Base-by-base conservation (phyloP, 1,140 invertebrate genomes). In the Wasmannia auropunctata region DNA sequence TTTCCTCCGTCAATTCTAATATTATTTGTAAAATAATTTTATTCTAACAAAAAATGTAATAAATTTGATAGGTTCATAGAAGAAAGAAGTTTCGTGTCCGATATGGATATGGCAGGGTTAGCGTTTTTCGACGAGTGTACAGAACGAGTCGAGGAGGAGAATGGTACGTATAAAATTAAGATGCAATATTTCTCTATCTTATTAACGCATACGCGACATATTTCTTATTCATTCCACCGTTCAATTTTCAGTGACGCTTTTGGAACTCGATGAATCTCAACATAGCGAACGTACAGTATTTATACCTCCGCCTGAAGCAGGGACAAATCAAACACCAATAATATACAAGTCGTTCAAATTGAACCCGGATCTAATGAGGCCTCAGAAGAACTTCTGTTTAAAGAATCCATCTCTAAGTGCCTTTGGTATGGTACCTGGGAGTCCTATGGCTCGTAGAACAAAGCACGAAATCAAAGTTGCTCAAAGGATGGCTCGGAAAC, bases 91-190 rank as follows among this genome's bases (percentile, higher is more conserved):
- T 99, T 99, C 95, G 98, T 99, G 0, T 99, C 98, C 16, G 99
- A 99, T 91, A 98, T 98, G 94, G 98, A 99, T 95, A 96, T 97
- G 94, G 93, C 94, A 2, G 96, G 96, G 19, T 95, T 99, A 75
- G 98, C 98, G 14, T 99, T 99, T 95, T 99, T 99, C 93, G 99
- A 99, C 95, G 99, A 99, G 93, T 99, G 99, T 93, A 97, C 98
- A 1, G 98, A 99, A 94, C 96, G 96, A 86, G 96, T 97, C 22
- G 96, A 96, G 58, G 96, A 96, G 74, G 96, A 96, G 86, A 96
- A 96, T 90, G 95, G 96, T 93, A 93, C 76, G 81, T 60, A 37
- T 86, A 60, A 63, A 56, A 22, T 54, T 87, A n/a, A 58, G 2
- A 28, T 40, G 54, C 51, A n/a, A n/a, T n/a, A 60, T 54, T 54